These are phyloP conservation scores for Anadara kagoshimensis DNA, from an alignment of 1,140 invertebrate species.

Conservation along the genomic window DNA sequence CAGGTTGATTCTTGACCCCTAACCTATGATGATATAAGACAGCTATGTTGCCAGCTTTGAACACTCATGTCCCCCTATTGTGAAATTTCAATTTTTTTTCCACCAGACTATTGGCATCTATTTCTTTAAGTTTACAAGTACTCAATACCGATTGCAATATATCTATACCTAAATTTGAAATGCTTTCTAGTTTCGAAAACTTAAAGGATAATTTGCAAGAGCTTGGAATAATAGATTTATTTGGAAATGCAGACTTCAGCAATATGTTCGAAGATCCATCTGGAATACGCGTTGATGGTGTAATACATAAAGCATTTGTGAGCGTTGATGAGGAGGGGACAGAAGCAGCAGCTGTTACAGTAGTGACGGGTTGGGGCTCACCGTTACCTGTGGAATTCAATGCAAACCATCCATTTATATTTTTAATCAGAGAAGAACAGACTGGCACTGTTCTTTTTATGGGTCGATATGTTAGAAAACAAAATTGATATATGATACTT, in stretches of 20 bases:
- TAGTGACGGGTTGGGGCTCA: background rate
- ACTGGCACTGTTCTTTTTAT: constrained; percentile 80
- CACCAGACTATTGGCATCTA: constrained; percentile 72
- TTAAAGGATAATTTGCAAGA: constrained; percentile 72
- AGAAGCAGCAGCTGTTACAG: constrained; percentile 54
- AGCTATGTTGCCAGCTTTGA: too few species aligned
- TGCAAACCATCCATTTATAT: constrained; percentile 83
- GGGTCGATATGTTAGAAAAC: constrained; percentile 68
- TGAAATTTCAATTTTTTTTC: too few species aligned
- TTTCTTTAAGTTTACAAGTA: constrained; percentile 20
- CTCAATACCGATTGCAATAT: constrained; percentile 46
- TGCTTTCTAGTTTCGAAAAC: constrained; percentile 76
- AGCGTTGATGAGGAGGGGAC: constrained; percentile 74
- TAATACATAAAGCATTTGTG: constrained; percentile 76
- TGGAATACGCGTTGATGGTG: constrained; percentile 48
- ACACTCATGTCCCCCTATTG: too few species aligned
- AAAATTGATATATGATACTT: too few species aligned
- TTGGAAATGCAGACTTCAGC: constrained; percentile 77
- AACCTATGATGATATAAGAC: too few species aligned
- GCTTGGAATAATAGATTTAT: constrained; percentile 79
- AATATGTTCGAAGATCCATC: constrained; percentile 58
- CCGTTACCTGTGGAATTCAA: constrained; percentile 76
- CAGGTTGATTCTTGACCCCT: too few species aligned
- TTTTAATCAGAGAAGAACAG: constrained; percentile 80
- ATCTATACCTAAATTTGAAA: constrained; percentile 80